Evolutionary conservation across 2,113 vertebrate species (phyloP).

Genomic region (Sebastes schlegelii): DNA sequence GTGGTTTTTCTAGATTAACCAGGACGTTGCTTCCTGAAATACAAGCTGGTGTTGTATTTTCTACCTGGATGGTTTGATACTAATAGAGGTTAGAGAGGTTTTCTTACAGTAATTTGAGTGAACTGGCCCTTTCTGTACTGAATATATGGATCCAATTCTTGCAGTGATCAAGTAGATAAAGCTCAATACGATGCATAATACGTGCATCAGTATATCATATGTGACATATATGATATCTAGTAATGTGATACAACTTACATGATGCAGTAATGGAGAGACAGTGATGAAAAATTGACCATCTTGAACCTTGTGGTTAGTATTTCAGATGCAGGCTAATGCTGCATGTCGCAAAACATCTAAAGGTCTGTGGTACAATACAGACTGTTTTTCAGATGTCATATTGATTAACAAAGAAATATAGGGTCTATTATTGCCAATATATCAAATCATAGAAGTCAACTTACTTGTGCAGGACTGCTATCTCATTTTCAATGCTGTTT

Average conservation of each 20-base stretch:
- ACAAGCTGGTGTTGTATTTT: neutral
- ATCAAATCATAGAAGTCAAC: constrained; percentile 51
- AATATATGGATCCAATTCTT: neutral
- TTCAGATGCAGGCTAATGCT: constrained; percentile 27
- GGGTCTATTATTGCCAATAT: neutral
- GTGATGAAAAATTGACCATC: constrained; percentile 55
- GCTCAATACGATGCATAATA: neutral
- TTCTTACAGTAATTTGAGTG: no score
- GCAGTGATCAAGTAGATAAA: neutral
- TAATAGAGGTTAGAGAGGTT: neutral
- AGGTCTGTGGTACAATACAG: constrained; percentile 13
- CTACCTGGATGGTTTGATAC: neutral
- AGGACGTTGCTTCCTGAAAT: neutral
- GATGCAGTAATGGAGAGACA: constrained; percentile 38
- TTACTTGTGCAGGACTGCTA: constrained; percentile 96
- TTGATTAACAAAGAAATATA: neutral
- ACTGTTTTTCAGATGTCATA: neutral
- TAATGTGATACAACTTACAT: constrained; percentile 35
- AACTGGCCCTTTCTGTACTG: neutral
- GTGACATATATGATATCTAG: constrained; percentile 20
- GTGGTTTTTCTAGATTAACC: neutral
- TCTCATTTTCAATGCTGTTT: constrained; percentile 98
- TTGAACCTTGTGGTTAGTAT: constrained; percentile 24
- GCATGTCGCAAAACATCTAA: constrained; percentile 9
- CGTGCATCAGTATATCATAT: constrained; percentile 14